phyloP scores from a whole-genome alignment of 2,113 vertebrate genomes.

The Tauraco erythrolophus region DNA sequence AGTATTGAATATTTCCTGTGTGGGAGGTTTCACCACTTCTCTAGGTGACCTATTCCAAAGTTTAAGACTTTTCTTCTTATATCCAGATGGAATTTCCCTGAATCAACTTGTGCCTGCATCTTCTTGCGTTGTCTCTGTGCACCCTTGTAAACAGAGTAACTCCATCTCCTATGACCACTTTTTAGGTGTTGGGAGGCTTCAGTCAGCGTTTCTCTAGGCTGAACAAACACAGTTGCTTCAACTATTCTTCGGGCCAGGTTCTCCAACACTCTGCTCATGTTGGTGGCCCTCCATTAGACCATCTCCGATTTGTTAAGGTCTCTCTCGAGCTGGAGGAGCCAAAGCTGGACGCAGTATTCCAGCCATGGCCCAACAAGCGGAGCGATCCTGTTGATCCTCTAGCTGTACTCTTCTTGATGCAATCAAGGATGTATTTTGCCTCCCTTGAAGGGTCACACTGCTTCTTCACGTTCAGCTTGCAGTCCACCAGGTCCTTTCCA shows the following conservation, averaged over 20 bases:
- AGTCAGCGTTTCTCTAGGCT: background rate
- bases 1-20: background rate
- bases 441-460: fast-evolving
- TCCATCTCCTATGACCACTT: background rate
- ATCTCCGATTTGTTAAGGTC: background rate
- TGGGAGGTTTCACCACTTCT: background rate
- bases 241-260: fast-evolving
- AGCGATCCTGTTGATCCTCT: background rate
- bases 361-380: background rate
- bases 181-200: background rate
- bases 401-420: background rate
- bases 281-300: background rate
- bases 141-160: background rate
- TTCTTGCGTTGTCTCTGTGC: background rate
- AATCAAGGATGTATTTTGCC: background rate
- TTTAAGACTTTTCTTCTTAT: background rate
- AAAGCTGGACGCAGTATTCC: background rate
- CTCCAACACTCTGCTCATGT: background rate
- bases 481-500: background rate
- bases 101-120: background rate
- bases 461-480: background rate
- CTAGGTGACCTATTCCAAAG: background rate
- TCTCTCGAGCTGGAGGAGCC: fast-evolving
- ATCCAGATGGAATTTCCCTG: background rate
- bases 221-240: background rate